Evolutionary conservation across 1,140 invertebrate genomes (phyloP).

Genomic region (Drosophila erecta): DNA sequence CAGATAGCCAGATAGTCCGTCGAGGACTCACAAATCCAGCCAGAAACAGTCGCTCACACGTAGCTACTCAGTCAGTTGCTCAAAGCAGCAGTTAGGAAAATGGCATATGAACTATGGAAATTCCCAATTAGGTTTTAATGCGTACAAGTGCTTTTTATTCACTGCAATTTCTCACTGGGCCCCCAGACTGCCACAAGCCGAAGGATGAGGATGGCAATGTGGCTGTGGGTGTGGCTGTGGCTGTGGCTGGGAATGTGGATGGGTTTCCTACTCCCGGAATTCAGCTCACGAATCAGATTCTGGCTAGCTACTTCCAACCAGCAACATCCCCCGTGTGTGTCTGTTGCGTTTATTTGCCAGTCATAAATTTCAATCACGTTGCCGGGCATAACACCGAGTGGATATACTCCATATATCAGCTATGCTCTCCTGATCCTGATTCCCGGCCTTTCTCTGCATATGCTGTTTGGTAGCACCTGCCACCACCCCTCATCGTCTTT

Average conservation of each 20-base stretch:
- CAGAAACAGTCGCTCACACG: slow-evolving; percentile 17
- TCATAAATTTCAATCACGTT: slow-evolving; percentile 84
- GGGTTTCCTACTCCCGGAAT: slow-evolving; percentile 22
- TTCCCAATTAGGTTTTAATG: slow-evolving; percentile 83
- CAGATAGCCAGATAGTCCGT: slow-evolving; percentile 6
- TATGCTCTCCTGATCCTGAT: slow-evolving; percentile 50
- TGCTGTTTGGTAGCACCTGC: slow-evolving; percentile 48
- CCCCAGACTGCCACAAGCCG: slow-evolving; percentile 9
- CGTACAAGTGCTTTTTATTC: slow-evolving; percentile 82
- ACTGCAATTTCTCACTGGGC: slow-evolving; percentile 75
- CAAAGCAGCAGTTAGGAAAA: slow-evolving; percentile 61
- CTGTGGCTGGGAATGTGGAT: not conserved
- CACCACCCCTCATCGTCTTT: slow-evolving; percentile 19
- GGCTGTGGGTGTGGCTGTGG: not conserved
- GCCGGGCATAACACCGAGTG: slow-evolving; percentile 76
- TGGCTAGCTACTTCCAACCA: not conserved
- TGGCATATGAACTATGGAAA: slow-evolving; percentile 81
- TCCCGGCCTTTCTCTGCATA: slow-evolving; percentile 52
- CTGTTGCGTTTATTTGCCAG: slow-evolving; percentile 74
- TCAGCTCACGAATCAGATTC: slow-evolving; percentile 60
- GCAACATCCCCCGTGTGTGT: slow-evolving; percentile 20
- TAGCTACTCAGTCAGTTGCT: slow-evolving; percentile 9
- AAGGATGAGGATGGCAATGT: not conserved
- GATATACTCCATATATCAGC: slow-evolving; percentile 68
- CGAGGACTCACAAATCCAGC: slow-evolving; percentile 10